Percentiles rank a stretch among this genome's conserved stretches.
These are phyloP conservation scores for Xiphorhynchus elegans DNA, from an alignment of 2,113 vertebrate genomes.

Conservation along the genomic window DNA sequence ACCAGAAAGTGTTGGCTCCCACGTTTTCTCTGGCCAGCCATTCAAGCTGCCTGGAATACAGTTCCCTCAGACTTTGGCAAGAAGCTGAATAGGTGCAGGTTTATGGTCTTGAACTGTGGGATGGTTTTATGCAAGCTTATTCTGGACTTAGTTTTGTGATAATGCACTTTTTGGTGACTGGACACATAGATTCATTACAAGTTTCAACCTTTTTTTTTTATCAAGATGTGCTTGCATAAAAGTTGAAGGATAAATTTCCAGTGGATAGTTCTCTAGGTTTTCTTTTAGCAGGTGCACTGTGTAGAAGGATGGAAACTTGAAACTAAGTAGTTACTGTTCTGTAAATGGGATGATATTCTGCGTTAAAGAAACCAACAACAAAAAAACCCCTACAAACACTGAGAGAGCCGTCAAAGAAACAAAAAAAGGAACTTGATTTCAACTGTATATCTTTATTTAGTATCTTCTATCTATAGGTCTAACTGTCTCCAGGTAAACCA, in stretches of 20 bases:
- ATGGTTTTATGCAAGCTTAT: background rate
- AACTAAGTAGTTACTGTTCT: background rate
- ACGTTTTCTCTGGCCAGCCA: background rate
- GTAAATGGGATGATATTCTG: background rate
- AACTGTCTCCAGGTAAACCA: background rate
- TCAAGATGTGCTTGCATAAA: background rate
- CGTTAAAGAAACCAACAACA: accelerated
- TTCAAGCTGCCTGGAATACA: background rate
- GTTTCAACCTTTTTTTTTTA: background rate
- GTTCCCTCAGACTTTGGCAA: background rate
- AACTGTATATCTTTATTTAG: background rate
- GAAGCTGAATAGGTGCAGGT: background rate
- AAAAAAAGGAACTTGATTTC: background rate
- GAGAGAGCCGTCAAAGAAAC: background rate
- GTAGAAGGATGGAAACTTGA: background rate
- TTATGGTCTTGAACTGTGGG: background rate
- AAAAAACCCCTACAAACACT: background rate
- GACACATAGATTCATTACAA: background rate
- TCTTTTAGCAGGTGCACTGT: background rate
- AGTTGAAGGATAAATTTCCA: background rate
- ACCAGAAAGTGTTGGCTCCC: background rate
- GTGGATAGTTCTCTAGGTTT: background rate
- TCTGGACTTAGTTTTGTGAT: background rate
- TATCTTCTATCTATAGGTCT: background rate
- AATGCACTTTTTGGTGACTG: background rate